These are phyloP conservation scores for Limanda limanda DNA, from an alignment of 2,113 vertebrate genomes.

Conservation along the genomic window DNA sequence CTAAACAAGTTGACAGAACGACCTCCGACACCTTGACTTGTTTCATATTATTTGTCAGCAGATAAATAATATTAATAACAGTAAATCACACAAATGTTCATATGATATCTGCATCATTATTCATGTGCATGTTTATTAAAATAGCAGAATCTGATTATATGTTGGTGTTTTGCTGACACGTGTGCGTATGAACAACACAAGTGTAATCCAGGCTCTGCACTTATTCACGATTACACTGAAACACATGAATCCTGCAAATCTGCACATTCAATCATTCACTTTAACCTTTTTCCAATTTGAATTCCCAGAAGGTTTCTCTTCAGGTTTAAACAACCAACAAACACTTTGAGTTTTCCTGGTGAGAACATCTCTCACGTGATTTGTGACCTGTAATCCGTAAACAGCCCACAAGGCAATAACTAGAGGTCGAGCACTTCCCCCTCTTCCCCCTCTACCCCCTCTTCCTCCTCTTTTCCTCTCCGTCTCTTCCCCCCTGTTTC, in stretches of 20 bases:
- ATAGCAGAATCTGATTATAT: no score
- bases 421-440: conserved; percentile 9
- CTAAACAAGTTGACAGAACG: no score
- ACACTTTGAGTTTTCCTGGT: background rate
- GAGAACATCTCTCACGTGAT: conserved; percentile 1
- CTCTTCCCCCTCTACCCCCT: background rate
- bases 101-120: no score
- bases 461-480: background rate
- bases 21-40: no score
- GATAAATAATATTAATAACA: no score
- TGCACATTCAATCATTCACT: background rate
- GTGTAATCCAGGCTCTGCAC: no score
- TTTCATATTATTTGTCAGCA: no score
- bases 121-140: no score
- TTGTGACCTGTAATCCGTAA: conserved; percentile 20
- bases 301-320: background rate
- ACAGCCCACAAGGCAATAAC: conserved; percentile 32
- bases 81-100: no score
- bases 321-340: background rate
- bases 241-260: background rate
- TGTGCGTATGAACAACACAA: no score
- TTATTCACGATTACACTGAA: no score
- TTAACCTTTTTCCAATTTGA: background rate
- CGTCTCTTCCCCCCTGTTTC: conserved; percentile 4
- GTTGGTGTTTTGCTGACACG: no score